phyloP scores from a whole-genome alignment of 2,113 vertebrate genomes.

The Gopherus flavomarginatus region DNA sequence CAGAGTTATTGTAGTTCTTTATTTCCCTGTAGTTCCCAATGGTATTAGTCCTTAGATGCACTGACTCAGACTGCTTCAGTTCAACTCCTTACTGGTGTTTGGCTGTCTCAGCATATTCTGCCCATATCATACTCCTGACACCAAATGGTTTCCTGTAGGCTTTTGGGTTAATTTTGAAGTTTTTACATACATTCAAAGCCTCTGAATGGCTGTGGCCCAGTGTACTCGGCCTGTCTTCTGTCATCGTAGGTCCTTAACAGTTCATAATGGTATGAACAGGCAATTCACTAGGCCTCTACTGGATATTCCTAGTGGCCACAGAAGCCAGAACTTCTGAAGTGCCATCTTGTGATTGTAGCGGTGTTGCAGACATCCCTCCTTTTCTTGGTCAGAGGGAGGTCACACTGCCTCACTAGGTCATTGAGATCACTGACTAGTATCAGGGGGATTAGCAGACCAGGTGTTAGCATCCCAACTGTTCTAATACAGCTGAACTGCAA shows the following conservation, averaged over 20 bases:
- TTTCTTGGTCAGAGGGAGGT: too few relatives aligned
- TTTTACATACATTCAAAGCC: neutral
- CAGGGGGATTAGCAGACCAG: too few relatives aligned
- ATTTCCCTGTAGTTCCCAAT: neutral
- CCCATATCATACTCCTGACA: neutral
- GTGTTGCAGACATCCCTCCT: too few relatives aligned
- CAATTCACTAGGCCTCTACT: neutral
- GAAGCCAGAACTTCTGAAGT: neutral
- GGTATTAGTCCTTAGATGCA: neutral
- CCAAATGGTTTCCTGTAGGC: neutral
- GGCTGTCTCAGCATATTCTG: neutral
- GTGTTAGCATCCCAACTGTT: too few relatives aligned
- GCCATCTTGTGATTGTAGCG: neutral
- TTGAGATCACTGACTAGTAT: too few relatives aligned
- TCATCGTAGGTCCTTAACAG: neutral
- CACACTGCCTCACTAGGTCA: too few relatives aligned
- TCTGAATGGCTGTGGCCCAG: neutral
- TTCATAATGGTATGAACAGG: neutral
- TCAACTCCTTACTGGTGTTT: neutral
- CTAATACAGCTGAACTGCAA: too few relatives aligned
- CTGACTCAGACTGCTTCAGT: neutral
- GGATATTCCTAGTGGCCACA: rapidly evolving
- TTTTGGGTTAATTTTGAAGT: neutral
- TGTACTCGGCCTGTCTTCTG: neutral
- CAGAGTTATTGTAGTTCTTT: neutral